Evolutionary conservation across 2,113 vertebrate genomes (phyloP), one percentile per base, ranked within the genome.

Genomic region (Ptilorrhoa leucosticta): DNA sequence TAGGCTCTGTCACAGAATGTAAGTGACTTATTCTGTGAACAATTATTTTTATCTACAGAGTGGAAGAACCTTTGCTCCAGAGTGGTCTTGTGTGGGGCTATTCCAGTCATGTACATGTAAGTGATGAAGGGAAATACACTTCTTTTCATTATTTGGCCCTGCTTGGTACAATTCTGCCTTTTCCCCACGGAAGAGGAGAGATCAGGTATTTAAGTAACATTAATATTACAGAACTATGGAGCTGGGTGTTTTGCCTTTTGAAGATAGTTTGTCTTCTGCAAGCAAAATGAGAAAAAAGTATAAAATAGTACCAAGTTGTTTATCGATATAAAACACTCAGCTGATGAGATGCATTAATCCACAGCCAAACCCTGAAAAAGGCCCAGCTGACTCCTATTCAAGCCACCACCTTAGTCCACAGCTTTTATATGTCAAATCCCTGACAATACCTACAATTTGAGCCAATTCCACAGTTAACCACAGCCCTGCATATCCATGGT

Each of bases 41-140:
- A 89, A 89, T 89, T 93, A 89, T 87, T 93, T 94, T 93, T 89
- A 79, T 87, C 77, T 82, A 24, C 17, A 28, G 90, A 81, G 57
- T 54, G 40, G 60, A 93, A 71, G 84, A 94, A 84, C 69, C 68
- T 93, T 94, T 83, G 66, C 81, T 78, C 65, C 65, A 75, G 50
- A 45, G 31, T 44, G 40, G 56, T 64, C 47, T n/a, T 61, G 15
- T 15, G 64, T 50, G 80, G 63, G 84, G 37, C 58, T 91, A 1
- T 68, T 87, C 30, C 84, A 87, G 65, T 33, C 6, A 0, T 14
- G 50, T 54, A 54, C 5, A 7, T 40, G 27, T 47, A 30, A 84
- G 42, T 27, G 58, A 45, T 70, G 69, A 89, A 58, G 30, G 39
- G 51, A 87, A 94, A 37, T 69, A 39, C 0, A 7, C 11, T 33